Evolutionary conservation across 2,113 vertebrate genomes (phyloP).

Genomic region (Siphamia tubifer): DNA sequence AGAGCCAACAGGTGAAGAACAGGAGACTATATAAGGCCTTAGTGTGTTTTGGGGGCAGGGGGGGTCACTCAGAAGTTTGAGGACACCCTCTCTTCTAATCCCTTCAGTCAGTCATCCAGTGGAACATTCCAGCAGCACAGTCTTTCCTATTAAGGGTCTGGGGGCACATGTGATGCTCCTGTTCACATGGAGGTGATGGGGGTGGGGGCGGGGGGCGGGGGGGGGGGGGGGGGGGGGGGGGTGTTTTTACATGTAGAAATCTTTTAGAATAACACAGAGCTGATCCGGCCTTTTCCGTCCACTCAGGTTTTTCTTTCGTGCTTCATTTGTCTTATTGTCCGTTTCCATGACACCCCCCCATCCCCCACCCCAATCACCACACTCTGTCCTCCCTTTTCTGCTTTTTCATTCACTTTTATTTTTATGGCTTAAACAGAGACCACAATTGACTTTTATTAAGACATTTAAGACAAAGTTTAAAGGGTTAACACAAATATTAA

Average conservation of each 20-base stretch:
- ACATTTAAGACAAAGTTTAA: too few relatives aligned
- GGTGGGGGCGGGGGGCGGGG: slow-evolving; percentile 11
- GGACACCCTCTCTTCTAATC: slow-evolving; percentile 66
- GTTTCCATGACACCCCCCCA: too few relatives aligned
- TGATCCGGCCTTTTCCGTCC: slow-evolving; percentile 6
- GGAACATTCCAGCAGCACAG: slow-evolving; percentile 42
- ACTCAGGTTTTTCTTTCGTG: neutral
- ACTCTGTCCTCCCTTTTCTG: too few relatives aligned
- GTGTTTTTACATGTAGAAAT: slow-evolving; percentile 28
- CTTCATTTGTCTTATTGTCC: too few relatives aligned
- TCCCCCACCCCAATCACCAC: too few relatives aligned
- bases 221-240: slow-evolving; percentile 5
- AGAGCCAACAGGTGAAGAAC: neutral
- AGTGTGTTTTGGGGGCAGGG: neutral
- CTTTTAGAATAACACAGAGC: slow-evolving; percentile 23
- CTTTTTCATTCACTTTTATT: too few relatives aligned
- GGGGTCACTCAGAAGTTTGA: slow-evolving; percentile 48
- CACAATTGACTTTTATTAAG: too few relatives aligned
- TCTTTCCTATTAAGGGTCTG: slow-evolving; percentile 75
- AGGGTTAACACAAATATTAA: too few relatives aligned
- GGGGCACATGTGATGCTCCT: slow-evolving; percentile 13
- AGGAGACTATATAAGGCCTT: slow-evolving; percentile 59
- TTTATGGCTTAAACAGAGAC: too few relatives aligned
- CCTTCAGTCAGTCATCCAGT: slow-evolving; percentile 63
- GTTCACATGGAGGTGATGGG: slow-evolving; percentile 28